Conservation (phyloP, 2,113 vertebrate species). For the Leucoraja erinaceus region DNA sequence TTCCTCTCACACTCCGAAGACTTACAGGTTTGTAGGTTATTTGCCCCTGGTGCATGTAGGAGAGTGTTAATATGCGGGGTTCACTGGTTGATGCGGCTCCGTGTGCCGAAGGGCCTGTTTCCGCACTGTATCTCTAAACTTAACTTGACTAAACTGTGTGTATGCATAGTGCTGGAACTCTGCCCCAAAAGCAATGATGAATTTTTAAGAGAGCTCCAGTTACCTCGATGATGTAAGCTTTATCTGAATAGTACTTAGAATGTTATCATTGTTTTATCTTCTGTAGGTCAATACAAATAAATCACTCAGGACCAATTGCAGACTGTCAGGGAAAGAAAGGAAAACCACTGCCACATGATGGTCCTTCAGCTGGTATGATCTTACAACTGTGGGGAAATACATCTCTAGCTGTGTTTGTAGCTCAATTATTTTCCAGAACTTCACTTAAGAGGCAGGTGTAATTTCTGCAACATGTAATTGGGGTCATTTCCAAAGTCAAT, state of each 20-base stretch:
- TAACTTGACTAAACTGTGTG: not conserved
- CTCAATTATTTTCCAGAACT: not conserved
- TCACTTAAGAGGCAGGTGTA: not conserved
- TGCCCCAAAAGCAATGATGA: not conserved
- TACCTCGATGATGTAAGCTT: not conserved
- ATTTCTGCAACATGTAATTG: not conserved
- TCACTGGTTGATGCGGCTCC: too few relatives aligned
- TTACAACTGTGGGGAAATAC: not conserved
- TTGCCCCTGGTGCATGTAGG: too few relatives aligned
- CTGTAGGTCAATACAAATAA: constrained; percentile 41
- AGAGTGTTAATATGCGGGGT: too few relatives aligned
- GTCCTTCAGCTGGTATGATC: constrained; percentile 25
- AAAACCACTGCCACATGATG: not conserved
- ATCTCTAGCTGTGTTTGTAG: not conserved
- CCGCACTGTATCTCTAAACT: too few relatives aligned
- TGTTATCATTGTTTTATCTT: constrained; percentile 31
- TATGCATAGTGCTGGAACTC: not conserved
- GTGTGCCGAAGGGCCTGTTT: too few relatives aligned
- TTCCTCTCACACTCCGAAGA: too few relatives aligned
- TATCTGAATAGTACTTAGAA: not conserved
- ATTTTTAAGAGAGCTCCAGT: not conserved
- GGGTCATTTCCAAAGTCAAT: not conserved
- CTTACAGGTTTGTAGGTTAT: too few relatives aligned
- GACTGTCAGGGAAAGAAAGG: constrained; percentile 1
- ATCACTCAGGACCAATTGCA: constrained; percentile 38